A percentile compares a stretch with the other conserved stretches of the same genome.
Conservation (phyloP, 2,797 vertebrate genomes). For the Diceros bicornis region DNA sequence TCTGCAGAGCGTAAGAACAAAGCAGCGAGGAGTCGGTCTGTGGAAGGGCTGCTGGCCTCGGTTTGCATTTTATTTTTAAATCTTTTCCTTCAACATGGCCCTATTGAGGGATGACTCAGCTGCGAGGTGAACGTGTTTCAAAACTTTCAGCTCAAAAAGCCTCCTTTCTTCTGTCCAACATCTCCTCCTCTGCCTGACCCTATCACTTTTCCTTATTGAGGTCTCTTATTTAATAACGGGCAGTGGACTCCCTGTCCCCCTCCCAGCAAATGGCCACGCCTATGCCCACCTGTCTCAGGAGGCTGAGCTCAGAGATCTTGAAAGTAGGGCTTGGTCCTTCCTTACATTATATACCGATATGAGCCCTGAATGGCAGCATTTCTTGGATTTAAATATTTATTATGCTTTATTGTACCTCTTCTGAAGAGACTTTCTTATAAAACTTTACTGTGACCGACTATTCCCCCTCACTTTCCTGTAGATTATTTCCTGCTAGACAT, state of each 20-base stretch:
- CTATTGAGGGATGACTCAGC: background rate
- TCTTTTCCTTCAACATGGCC: background rate
- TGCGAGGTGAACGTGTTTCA: background rate
- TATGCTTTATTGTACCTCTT: constrained; percentile 17
- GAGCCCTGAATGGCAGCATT: background rate
- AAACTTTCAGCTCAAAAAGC: background rate
- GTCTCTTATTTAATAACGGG: background rate
- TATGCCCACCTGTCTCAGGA: background rate
- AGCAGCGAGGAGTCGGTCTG: background rate
- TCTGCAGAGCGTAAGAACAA: background rate
- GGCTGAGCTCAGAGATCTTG: constrained; percentile 31
- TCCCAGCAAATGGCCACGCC: background rate
- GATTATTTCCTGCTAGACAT: constrained; percentile 47
- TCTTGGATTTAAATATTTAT: constrained; percentile 37
- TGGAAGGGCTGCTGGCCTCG: background rate
- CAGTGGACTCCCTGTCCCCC: background rate
- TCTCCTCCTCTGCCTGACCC: background rate
- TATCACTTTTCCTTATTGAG: background rate
- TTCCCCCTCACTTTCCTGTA: background rate
- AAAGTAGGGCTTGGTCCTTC: constrained; percentile 12
- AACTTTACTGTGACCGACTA: background rate
- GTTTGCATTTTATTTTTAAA: constrained; percentile 59
- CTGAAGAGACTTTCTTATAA: constrained; percentile 51
- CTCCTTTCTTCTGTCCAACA: constrained; percentile 4
- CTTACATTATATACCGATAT: background rate